Evolutionary conservation across 2,113 vertebrate genomes (phyloP), one percentile per base, ranked within the genome.

Genomic region (Notiomystis cincta): DNA sequence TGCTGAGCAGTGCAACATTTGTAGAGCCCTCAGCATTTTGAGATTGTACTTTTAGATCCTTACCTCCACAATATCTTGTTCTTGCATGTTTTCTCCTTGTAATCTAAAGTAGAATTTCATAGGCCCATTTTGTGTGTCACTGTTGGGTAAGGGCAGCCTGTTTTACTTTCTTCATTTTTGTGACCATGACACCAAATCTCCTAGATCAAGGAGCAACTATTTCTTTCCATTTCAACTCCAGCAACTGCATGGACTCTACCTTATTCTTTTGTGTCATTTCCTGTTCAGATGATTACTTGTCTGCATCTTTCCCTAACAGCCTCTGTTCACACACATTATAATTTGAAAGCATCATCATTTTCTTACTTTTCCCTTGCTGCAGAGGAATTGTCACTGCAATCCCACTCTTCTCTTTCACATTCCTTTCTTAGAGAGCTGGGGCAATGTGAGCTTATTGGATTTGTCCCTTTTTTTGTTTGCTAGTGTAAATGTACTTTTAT

Each of bases 371-470:
- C 19, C 28, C 30, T 79, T 88, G 27, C 51, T 67, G 27, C 57
- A 64, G n/a, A 66, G 61, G 47, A 45, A 37, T 70, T 58, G 69
- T 53, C 19, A 48, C 70, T 79, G 61, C 62, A 66, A 42, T 51
- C 33, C 15, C 25, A 42, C 21, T 72, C 19, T 89, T 81, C 10
- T 54, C 16, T 91, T 87, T 79, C 61, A 51, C 44, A 67, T 85
- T 23, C 65, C 45, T 76, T 79, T 62, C 4, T 24, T 56, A 47
- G 40, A 58, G 27, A 64, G 30, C 72, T 88, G 82, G 40, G 61
- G 72, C 24, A 35, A 38, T 1, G 0, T 13, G 33, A 67, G 6
- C 7, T 16, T 56, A 10, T 33, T 21, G 0, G 2, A 5, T 54
- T 62, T 56, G 20, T 56, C 25, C 44, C 4, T 20, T 73, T 62